These are phyloP conservation scores for Zelleria hepariella DNA, from an alignment of 2,888 invertebrate genomes.

Conservation along the genomic window DNA sequence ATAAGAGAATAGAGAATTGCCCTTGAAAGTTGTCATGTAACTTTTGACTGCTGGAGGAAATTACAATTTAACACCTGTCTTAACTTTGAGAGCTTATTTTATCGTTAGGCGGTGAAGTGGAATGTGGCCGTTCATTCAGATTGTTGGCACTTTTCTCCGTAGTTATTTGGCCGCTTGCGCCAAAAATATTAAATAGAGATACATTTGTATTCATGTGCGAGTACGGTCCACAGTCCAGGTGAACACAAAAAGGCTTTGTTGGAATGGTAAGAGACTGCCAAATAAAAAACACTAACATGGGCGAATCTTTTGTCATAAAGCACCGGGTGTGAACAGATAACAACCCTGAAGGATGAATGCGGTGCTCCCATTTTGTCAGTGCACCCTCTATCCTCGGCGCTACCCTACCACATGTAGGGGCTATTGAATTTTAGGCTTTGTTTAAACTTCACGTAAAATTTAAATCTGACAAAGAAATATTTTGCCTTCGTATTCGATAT, in stretches of 20 bases:
- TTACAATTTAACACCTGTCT: not conserved
- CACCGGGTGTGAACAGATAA: slow-evolving; percentile 60
- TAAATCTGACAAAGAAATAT: too few relatives aligned
- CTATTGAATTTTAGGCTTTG: too few relatives aligned
- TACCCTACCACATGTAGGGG: too few relatives aligned
- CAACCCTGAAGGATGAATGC: slow-evolving; percentile 26
- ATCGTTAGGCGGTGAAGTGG: not conserved
- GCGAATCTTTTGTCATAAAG: slow-evolving; percentile 50
- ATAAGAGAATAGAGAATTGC: too few relatives aligned
- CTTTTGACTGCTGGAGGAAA: not conserved
- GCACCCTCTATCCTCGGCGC: too few relatives aligned
- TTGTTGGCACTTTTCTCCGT: not conserved
- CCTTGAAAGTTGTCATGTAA: not conserved
- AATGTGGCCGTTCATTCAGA: not conserved
- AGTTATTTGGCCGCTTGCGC: not conserved
- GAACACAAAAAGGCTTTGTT: slow-evolving; percentile 37
- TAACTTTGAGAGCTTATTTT: not conserved
- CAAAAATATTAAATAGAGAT: not conserved
- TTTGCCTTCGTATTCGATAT: slow-evolving; percentile 14
- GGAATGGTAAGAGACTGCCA: slow-evolving; percentile 27
- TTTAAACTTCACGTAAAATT: too few relatives aligned
- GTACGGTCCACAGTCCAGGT: slow-evolving; percentile 7
- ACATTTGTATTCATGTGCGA: not conserved
- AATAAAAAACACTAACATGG: slow-evolving; percentile 38
- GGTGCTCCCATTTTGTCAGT: slow-evolving; percentile 32